phyloP scores from a whole-genome alignment of 2,797 vertebrate species.

The Pangasius sanitwongsei region DNA sequence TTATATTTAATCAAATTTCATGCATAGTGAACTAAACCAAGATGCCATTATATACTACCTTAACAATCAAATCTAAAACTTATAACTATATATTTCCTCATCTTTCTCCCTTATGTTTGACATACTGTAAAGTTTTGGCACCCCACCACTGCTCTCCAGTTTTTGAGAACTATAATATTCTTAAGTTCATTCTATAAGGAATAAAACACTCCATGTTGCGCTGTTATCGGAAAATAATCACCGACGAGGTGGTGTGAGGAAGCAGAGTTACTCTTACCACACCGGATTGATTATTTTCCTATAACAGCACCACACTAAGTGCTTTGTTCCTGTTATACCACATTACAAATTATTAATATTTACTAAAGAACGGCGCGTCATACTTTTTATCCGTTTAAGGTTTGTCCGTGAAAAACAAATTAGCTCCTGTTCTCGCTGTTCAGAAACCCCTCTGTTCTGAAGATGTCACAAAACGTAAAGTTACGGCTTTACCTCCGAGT shows the following conservation, averaged over 20 bases:
- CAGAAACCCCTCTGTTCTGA: neutral
- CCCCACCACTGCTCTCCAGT: neutral
- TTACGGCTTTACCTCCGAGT: neutral
- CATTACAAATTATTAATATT: neutral
- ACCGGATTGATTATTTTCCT: neutral
- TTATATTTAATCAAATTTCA: neutral
- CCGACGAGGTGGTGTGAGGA: neutral
- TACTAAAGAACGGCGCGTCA: neutral
- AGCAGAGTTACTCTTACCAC: neutral
- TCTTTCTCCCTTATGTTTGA: neutral
- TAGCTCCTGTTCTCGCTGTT: neutral
- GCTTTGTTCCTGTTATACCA: neutral
- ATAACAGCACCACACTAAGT: neutral
- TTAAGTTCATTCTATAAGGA: neutral
- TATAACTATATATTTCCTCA: neutral
- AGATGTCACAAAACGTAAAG: neutral
- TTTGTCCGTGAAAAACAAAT: neutral
- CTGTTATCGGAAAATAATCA: neutral
- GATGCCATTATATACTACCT: neutral
- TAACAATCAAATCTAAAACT: neutral
- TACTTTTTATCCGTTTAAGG: neutral
- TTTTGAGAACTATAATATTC: neutral
- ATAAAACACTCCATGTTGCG: neutral
- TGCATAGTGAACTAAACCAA: neutral
- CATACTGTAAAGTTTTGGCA: neutral